Conservation (phyloP, 64 coral and sea anemone species). For the Orbicella faveolata region DNA sequence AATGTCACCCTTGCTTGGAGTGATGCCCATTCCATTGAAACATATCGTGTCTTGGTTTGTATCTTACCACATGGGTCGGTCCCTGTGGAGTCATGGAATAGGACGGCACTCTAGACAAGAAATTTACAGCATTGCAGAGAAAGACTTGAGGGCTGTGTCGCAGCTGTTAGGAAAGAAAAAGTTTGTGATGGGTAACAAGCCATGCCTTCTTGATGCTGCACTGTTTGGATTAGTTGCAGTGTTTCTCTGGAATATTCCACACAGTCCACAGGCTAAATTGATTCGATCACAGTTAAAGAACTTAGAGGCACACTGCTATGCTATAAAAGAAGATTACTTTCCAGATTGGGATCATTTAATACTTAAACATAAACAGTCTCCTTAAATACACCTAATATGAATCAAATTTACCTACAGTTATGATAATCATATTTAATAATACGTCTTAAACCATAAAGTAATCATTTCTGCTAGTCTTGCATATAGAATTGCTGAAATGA, state of each 20-base stretch:
- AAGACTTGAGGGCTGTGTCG: conserved; percentile 36
- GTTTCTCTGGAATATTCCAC: conserved; percentile 39
- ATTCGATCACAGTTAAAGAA: conserved; percentile 38
- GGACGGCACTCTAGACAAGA: conserved; percentile 43
- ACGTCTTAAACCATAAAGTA: no score
- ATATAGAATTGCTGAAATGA: no score
- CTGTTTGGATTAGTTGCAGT: conserved; percentile 48
- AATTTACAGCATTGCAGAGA: conserved; percentile 41
- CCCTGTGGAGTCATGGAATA: conserved; percentile 33
- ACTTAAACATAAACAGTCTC: conserved; percentile 13
- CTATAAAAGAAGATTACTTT: conserved; percentile 44
- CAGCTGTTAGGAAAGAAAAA: conserved; percentile 38
- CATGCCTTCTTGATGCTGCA: conserved; percentile 36
- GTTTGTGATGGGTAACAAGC: conserved; percentile 31
- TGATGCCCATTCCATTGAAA: conserved; percentile 2
- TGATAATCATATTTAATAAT: no score
- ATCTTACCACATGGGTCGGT: not conserved
- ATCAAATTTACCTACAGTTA: no score
- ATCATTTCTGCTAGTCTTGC: no score
- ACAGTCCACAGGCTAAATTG: conserved; percentile 19
- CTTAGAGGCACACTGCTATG: conserved; percentile 30
- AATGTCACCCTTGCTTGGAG: conserved; percentile 40
- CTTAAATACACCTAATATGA: not conserved
- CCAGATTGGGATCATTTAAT: conserved; percentile 49
- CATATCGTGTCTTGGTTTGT: not conserved